A percentile compares a stretch with the other conserved stretches of the same genome.
These are phyloP conservation scores for Bubo blakistoni DNA, from an alignment of 2,113 vertebrate species.

Conservation along the genomic window DNA sequence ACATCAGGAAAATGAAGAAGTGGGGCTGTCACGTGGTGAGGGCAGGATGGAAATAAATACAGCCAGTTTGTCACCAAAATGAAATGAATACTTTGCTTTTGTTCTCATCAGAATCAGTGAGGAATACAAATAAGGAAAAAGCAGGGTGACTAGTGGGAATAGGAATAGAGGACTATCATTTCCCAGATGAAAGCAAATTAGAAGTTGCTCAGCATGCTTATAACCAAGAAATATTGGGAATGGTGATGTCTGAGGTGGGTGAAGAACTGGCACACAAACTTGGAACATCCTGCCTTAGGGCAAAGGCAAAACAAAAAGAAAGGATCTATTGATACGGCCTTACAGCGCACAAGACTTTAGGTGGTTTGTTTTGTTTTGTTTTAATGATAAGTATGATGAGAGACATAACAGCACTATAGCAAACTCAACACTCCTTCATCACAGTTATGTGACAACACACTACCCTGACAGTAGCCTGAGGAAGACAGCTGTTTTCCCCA, in stretches of 20 bases:
- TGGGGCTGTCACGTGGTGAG: not conserved
- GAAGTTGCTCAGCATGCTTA: not conserved
- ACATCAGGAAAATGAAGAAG: not conserved
- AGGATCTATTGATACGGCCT: not conserved
- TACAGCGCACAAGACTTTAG: not conserved
- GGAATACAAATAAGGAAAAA: not conserved
- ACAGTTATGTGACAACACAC: not conserved
- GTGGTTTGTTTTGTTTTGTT: not conserved
- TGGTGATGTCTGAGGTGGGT: not conserved
- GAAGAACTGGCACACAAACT: not conserved
- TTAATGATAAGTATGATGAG: not conserved
- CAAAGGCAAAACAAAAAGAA: not conserved
- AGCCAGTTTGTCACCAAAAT: not conserved
- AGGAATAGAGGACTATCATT: not conserved
- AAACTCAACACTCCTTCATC: not conserved
- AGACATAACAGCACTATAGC: not conserved
- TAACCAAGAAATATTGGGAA: not conserved
- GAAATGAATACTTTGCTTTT: not conserved
- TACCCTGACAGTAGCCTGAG: not conserved
- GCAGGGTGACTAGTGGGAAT: not conserved
- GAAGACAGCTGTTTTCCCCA: not conserved
- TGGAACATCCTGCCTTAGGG: not conserved
- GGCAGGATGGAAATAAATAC: not conserved
- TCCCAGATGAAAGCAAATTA: not conserved
- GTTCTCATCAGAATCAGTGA: not conserved